Evolutionary conservation across 2,113 vertebrate genomes (phyloP), one percentile per base, ranked within the genome.

Genomic region (Sapajus apella): DNA sequence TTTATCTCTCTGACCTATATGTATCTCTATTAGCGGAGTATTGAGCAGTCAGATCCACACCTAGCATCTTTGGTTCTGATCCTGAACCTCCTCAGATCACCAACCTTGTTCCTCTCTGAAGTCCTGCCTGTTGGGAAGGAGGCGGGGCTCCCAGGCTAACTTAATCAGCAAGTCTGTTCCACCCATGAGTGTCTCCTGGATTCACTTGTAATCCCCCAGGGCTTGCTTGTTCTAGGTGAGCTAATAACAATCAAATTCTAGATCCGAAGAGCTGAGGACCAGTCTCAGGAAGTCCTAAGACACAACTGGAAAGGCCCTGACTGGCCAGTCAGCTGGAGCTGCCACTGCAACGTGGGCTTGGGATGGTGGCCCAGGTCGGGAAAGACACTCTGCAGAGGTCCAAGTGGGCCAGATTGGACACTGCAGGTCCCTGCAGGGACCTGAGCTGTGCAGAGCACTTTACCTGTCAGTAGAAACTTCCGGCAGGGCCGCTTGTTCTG

Each of bases 401-500:
- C 27, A 6, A 2, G 45, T 37, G 52, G 58, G 66, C 10, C 56
- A 32, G 27, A 43, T 0, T 13, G 45, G 61, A 20, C 25, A 14
- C 0, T 20, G 75, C 21, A 40, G 66, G 10, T 20, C 66, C 40
- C 50, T 23, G 8, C 64, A 27, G 50, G n/a, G 10, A 18, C 13
- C 20, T 0, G 43, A 68, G 45, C 23, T 17, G 30, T 18, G 25
- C 6, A 50, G 40, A 64, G 13, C 70, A 0, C 45, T 32, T 96
- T 84, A 99, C 99, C 99, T 86, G 98, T 99, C 87, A 99, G 98
- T 13, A 99, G 98, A 75, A 99, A 99, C 89, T 99, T 99, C 97
- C 99, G 97, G 94, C 99, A 99, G 0, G 98, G 98, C 32, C 99
- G 98, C 95, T 99, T 99, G 95, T 98, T 98, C 94, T 99, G 99